These are phyloP conservation scores for Oxystoma pomonae DNA, from an alignment of 2,888 invertebrate genomes.

Conservation along the genomic window DNA sequence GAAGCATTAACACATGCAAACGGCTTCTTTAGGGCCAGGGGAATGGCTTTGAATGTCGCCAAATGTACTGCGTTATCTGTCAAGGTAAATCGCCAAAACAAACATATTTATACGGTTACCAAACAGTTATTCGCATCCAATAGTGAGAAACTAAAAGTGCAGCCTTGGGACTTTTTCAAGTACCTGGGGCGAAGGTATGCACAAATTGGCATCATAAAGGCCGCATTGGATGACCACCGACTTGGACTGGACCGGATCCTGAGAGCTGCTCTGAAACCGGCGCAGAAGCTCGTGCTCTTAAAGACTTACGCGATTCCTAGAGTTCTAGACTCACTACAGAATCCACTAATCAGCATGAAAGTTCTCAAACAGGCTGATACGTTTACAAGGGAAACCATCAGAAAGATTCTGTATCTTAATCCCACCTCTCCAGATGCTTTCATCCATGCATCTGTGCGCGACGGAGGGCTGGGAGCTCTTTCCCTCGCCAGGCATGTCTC, in stretches of 20 bases:
- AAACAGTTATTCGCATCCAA: not conserved
- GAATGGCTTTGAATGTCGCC: conserved; percentile 9
- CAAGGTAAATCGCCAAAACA: conserved; percentile 1
- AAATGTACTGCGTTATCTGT: conserved; percentile 10
- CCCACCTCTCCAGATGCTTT: conserved; percentile 7
- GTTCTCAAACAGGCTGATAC: conserved; percentile 6
- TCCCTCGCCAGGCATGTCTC: conserved; percentile 10
- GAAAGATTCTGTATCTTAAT: conserved; percentile 5
- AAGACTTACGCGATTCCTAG: conserved; percentile 6
- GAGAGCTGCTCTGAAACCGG: conserved; percentile 7
- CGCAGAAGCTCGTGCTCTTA: conserved; percentile 5
- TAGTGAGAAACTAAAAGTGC: not conserved
- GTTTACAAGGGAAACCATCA: conserved; percentile 1
- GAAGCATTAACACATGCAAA: not conserved
- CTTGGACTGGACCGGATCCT: not conserved
- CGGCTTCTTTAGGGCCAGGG: conserved; percentile 8
- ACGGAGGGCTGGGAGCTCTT: conserved; percentile 13
- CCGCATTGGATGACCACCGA: not conserved
- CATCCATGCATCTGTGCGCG: conserved; percentile 4
- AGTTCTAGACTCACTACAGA: conserved; percentile 10
- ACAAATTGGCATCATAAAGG: not conserved
- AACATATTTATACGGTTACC: conserved; percentile 10
- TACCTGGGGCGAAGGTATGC: conserved; percentile 10
- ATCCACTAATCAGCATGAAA: not conserved
- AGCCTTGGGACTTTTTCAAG: conserved; percentile 6